phyloP scores from a whole-genome alignment of 2,113 vertebrate species.

The Indri indri region DNA sequence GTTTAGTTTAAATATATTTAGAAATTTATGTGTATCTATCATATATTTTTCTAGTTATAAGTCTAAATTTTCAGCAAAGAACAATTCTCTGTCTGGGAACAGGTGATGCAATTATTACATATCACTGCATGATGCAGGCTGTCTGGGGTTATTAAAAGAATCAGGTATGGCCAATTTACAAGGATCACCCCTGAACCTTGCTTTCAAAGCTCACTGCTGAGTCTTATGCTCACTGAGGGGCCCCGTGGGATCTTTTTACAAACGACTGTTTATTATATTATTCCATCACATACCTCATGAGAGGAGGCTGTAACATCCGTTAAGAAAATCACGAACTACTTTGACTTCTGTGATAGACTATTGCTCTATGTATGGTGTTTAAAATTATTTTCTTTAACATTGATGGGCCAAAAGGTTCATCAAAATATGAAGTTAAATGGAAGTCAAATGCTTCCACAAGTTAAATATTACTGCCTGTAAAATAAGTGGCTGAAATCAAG shows the following conservation, averaged over 20 bases:
- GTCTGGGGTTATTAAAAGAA: conserved; percentile 71
- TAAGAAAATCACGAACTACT: conserved; percentile 55
- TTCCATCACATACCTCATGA: conserved; percentile 74
- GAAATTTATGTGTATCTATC: conserved; percentile 5
- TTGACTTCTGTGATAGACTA: background rate
- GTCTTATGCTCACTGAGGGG: background rate
- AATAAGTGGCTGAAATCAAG: conserved; percentile 31
- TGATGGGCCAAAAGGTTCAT: background rate
- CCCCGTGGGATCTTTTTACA: conserved; percentile 65
- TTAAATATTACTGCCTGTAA: conserved; percentile 21
- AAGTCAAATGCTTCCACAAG: conserved; percentile 1
- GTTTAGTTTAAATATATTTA: conserved; percentile 17
- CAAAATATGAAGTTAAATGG: conserved; percentile 7
- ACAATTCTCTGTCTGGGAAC: conserved; percentile 70
- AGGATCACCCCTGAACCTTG: conserved; percentile 64
- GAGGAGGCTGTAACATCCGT: conserved; percentile 60
- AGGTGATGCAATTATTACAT: conserved; percentile 83
- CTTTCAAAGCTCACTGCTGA: conserved; percentile 75
- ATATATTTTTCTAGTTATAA: background rate
- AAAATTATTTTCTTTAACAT: conserved; percentile 24
- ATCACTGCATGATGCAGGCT: conserved; percentile 70
- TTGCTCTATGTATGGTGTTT: background rate
- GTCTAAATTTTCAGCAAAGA: background rate
- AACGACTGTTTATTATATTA: conserved; percentile 74
- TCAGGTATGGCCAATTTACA: conserved; percentile 75